Percentiles rank a stretch among this genome's conserved stretches.
These are phyloP conservation scores for Polyergus mexicanus DNA, from an alignment of 1,140 invertebrate genomes.

Conservation along the genomic window DNA sequence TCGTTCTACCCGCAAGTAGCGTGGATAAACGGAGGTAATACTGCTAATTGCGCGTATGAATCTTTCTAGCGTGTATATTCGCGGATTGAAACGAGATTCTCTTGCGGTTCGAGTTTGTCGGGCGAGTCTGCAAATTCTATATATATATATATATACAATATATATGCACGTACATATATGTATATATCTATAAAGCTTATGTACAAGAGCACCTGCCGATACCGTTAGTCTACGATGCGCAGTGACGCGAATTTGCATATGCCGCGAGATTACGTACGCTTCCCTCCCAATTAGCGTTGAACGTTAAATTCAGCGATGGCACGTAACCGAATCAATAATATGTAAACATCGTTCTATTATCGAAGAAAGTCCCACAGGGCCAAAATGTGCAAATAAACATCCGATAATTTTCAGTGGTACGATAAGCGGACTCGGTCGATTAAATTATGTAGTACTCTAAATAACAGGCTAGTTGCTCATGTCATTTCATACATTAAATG, in stretches of 20 bases:
- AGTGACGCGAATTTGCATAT: slow-evolving; percentile 51
- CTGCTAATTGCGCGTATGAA: slow-evolving; percentile 23
- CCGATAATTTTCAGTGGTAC: slow-evolving; percentile 8
- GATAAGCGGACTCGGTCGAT: slow-evolving; percentile 13
- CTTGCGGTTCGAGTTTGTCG: not conserved
- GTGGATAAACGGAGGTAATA: slow-evolving; percentile 41
- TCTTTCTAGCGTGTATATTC: slow-evolving; percentile 18
- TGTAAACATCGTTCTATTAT: slow-evolving; percentile 53
- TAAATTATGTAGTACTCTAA: not conserved
- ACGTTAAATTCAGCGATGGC: slow-evolving; percentile 52
- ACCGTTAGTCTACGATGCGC: slow-evolving; percentile 39
- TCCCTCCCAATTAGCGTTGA: slow-evolving; percentile 56
- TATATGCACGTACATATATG: not conserved
- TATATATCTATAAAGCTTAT: slow-evolving; percentile 24
- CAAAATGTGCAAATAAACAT: slow-evolving; percentile 24
- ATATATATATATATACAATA: not conserved
- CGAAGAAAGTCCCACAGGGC: not conserved
- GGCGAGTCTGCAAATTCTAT: not conserved
- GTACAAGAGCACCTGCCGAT: slow-evolving; percentile 42
- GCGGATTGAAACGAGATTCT: slow-evolving; percentile 34
- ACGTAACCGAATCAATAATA: slow-evolving; percentile 59
- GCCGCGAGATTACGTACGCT: slow-evolving; percentile 51
- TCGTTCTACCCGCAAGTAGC: slow-evolving; percentile 46
- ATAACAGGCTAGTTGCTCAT: not conserved
- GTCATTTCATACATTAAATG: not conserved